Base-by-base conservation (phyloP, 2,888 invertebrate species). In the Leptopilina drosophilae region DNA sequence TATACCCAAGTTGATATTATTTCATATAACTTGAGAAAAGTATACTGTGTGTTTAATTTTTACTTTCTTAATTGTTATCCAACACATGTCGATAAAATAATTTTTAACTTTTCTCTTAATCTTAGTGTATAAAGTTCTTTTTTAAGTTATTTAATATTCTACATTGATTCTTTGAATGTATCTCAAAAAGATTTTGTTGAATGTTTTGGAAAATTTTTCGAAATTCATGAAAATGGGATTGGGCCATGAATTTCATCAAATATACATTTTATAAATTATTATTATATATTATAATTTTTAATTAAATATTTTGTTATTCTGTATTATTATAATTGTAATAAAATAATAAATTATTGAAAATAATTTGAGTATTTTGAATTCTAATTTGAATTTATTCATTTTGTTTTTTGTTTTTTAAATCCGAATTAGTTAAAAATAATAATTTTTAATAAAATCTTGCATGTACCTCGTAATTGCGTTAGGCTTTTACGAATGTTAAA, bases 141-240 rank as follows among this genome's bases (percentile, higher is more conserved):
- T 62, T 62, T 7, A 62, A 62, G 20, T 6, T 49, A 49, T 49
- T 42, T 42, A 42, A 8, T 49, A 2, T 49, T 49, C 11, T 49
- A 49, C 33, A 33, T 49, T 49, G 49, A 49, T 49, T 12, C 3
- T 12, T 49, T 49, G 11, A 11, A 49, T 12, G 11, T 49, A 11
- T 49, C 12, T 65, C 4, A 65, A 65, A 40, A n/a, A 20, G 20
- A 7, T 40, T 42, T 65, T 14, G n/a, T n/a, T 3, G 42, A 42
- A 42, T 42, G 9, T 8, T 42, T 65, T 40, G 42, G n/a, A 12
- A 42, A 12, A 42, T 59, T 59, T 59, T 59, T 20, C 6, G 67
- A 69, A 69, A 69, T 69, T 53, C 67, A 69, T 69, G 67, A 69
- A 69, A 69, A 14, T 69, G 49, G 49, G 20, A 20, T 12, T 26